Conservation (phyloP, 2,113 vertebrate species). For the Brachypodius melanocephalos region DNA sequence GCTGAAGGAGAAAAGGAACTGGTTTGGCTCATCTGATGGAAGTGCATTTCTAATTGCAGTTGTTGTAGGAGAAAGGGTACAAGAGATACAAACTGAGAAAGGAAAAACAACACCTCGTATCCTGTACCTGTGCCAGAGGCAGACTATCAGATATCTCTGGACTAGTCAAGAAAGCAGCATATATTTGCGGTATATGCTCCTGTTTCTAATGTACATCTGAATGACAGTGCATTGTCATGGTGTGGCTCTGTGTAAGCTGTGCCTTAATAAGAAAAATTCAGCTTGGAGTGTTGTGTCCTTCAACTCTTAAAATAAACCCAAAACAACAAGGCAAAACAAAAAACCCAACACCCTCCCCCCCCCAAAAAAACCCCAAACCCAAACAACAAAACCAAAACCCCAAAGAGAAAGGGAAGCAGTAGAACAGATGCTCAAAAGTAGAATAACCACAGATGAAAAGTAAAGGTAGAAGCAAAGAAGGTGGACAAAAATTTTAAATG, state of each 20-base stretch:
- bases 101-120: background rate
- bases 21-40: background rate
- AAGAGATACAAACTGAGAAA: background rate
- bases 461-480: background rate
- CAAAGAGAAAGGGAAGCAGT: background rate
- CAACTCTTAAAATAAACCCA: background rate
- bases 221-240: background rate
- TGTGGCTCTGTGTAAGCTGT: background rate
- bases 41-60: accelerated
- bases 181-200: background rate
- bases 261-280: background rate
- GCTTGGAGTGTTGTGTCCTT: background rate
- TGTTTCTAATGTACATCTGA: background rate
- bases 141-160: background rate
- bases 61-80: background rate
- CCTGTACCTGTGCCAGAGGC: background rate
- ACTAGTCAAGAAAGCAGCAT: background rate
- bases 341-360: too few species aligned
- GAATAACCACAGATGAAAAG: background rate
- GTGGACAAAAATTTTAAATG: background rate
- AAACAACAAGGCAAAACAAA: background rate
- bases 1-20: background rate
- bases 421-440: background rate
- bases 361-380: too few species aligned
- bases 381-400: background rate